These are phyloP conservation scores for Babylonia areolata DNA, from an alignment of 1,140 invertebrate genomes.

Conservation along the genomic window DNA sequence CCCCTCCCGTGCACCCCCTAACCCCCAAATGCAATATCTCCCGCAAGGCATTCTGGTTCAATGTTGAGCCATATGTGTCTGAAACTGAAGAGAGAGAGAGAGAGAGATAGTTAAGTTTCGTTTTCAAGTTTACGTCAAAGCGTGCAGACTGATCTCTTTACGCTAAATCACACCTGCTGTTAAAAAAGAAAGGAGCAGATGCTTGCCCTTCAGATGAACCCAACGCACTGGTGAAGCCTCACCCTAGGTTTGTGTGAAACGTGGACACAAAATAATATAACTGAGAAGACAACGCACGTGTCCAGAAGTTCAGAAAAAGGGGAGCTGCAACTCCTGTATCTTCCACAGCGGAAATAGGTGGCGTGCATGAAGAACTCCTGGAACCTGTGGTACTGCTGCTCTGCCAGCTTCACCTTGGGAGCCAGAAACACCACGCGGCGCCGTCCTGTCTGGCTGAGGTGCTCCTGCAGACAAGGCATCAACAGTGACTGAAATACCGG, in stretches of 20 bases:
- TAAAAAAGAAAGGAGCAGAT: too few relatives aligned
- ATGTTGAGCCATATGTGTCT: too few relatives aligned
- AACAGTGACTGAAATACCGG: not conserved
- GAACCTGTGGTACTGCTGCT: conserved; percentile 27
- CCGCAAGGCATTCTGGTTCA: too few relatives aligned
- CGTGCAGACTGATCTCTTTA: too few relatives aligned
- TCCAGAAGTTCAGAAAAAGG: conserved; percentile 17
- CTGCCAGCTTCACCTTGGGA: conserved; percentile 24
- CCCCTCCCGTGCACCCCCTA: too few relatives aligned
- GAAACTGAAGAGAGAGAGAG: too few relatives aligned
- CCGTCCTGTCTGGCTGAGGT: not conserved
- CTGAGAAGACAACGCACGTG: not conserved
- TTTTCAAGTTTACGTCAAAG: too few relatives aligned
- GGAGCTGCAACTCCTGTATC: not conserved
- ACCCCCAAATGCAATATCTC: too few relatives aligned
- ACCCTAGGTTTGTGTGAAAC: not conserved
- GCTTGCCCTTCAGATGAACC: too few relatives aligned
- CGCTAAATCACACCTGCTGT: too few relatives aligned
- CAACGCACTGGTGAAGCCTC: too few relatives aligned
- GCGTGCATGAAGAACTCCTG: not conserved
- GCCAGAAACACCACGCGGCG: conserved; percentile 18
- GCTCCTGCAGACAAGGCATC: not conserved
- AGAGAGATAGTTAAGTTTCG: too few relatives aligned
- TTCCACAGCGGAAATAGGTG: conserved; percentile 31
- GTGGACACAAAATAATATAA: not conserved